Evolutionary conservation across 2,797 vertebrate genomes (phyloP).

Genomic region (Takifugu rubripes): DNA sequence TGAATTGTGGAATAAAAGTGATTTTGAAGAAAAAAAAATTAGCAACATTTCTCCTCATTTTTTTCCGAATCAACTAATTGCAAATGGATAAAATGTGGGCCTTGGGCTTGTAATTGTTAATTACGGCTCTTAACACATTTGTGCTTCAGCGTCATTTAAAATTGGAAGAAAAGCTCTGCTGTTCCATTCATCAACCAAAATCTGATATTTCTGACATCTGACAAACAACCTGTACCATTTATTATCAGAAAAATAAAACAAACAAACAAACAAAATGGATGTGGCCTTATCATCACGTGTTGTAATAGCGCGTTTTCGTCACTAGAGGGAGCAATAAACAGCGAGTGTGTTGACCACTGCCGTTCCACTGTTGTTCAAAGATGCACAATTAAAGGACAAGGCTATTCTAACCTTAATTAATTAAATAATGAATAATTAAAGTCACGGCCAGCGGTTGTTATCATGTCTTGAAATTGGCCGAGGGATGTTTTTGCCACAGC

Average conservation of each 20-base stretch:
- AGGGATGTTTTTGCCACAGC: no score
- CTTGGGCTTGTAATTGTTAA: no score
- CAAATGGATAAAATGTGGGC: no score
- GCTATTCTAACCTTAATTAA: no score
- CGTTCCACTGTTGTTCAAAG: neutral
- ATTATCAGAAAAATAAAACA: neutral
- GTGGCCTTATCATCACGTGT: neutral
- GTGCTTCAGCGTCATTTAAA: no score
- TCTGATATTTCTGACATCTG: neutral
- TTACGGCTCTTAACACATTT: no score
- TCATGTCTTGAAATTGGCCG: no score
- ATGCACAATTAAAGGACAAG: neutral
- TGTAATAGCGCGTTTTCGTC: neutral
- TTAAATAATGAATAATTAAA: no score
- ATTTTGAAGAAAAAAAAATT: constrained; percentile 78
- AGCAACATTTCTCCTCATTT: neutral
- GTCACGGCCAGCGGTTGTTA: no score
- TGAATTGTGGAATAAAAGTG: constrained; percentile 84
- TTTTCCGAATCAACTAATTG: neutral
- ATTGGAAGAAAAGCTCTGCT: no score
- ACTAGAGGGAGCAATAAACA: neutral
- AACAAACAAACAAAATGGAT: neutral
- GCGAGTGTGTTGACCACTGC: neutral
- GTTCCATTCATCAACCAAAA: neutral
- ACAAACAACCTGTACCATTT: no score